phyloP scores from a whole-genome alignment of 2,888 invertebrate species.

The Nephrotoma flavescens region DNA sequence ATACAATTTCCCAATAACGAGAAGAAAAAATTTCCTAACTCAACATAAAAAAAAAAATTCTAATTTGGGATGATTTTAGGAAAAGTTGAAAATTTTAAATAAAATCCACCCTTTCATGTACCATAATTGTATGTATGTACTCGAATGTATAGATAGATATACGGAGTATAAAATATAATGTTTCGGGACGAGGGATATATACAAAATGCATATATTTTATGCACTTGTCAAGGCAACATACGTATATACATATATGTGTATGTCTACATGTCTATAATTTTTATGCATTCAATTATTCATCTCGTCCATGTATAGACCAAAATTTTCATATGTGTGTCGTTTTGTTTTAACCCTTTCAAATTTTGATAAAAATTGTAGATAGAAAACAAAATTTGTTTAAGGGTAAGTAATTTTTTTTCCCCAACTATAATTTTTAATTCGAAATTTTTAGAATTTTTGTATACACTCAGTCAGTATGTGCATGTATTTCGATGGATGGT shows the following conservation, averaged over 20 bases:
- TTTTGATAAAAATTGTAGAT: too few relatives aligned
- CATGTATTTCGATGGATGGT: neutral
- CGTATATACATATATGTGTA: neutral
- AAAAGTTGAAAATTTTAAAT: neutral
- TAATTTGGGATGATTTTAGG: neutral
- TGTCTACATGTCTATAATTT: neutral
- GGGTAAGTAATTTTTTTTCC: neutral
- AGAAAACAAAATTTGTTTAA: neutral
- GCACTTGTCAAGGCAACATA: neutral
- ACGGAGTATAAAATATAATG: neutral
- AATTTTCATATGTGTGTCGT: neutral
- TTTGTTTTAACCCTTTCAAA: neutral
- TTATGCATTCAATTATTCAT: neutral
- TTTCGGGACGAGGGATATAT: neutral
- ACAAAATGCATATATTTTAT: neutral
- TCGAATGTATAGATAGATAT: neutral
- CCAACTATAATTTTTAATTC: neutral
- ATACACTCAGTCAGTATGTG: neutral
- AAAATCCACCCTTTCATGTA: neutral
- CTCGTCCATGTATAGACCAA: neutral
- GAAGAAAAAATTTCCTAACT: neutral
- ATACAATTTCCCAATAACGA: neutral
- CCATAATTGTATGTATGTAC: neutral
- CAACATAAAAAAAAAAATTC: neutral
- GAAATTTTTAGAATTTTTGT: neutral